Conservation (phyloP, 2,888 invertebrate genomes). For the Acronicta psi region DNA sequence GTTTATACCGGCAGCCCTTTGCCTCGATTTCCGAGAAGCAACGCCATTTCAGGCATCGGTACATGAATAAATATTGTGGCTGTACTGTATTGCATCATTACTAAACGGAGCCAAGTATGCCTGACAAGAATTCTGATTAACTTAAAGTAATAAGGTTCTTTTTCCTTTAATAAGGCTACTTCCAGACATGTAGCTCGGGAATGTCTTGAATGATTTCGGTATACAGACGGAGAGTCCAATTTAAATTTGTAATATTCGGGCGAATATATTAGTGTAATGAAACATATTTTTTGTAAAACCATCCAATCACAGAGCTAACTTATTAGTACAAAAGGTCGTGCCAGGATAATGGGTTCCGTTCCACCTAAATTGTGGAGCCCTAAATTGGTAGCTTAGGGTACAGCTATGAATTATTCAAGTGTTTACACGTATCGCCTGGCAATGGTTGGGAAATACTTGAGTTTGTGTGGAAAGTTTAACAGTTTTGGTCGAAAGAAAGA, state of each 20-base stretch:
- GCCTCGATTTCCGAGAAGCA: slow-evolving; percentile 29
- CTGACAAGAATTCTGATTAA: slow-evolving; percentile 3
- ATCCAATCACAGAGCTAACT: slow-evolving; percentile 39
- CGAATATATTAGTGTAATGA: not conserved
- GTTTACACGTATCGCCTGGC: slow-evolving; percentile 44
- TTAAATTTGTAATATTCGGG: not conserved
- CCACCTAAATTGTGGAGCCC: slow-evolving; percentile 45
- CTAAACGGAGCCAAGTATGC: not conserved
- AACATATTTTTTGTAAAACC: slow-evolving; percentile 6
- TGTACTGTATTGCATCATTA: slow-evolving; percentile 9
- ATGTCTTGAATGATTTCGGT: not conserved
- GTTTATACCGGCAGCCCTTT: slow-evolving; percentile 36
- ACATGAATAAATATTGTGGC: slow-evolving; percentile 22
- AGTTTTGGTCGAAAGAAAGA: slow-evolving; percentile 12
- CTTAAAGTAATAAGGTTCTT: not conserved
- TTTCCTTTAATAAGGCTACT: not conserved
- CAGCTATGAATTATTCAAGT: slow-evolving; percentile 54
- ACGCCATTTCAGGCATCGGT: slow-evolving; percentile 27
- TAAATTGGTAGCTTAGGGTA: slow-evolving; percentile 46
- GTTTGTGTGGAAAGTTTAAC: slow-evolving; percentile 39
- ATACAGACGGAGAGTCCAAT: not conserved
- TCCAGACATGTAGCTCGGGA: not conserved
- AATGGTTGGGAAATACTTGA: slow-evolving; percentile 21
- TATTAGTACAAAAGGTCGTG: slow-evolving; percentile 39
- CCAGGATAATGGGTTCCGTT: slow-evolving; percentile 46